Evolutionary conservation across 2,113 vertebrate species (phyloP).

Genomic region (Misgurnus mizolepis): DNA sequence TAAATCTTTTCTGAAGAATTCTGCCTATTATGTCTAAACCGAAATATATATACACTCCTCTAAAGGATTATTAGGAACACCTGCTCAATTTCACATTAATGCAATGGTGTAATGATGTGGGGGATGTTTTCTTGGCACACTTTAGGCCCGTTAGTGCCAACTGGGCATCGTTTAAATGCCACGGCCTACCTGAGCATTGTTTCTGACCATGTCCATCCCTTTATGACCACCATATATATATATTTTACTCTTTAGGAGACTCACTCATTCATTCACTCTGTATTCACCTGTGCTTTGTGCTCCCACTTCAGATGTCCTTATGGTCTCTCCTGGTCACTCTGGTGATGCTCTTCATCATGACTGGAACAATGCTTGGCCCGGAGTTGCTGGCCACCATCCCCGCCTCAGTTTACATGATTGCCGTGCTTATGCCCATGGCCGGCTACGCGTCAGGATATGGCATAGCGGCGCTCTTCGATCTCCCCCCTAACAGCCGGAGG

Average conservation of each 20-base stretch:
- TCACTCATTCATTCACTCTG: too few relatives aligned
- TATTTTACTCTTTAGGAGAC: neutral
- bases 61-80: too few relatives aligned
- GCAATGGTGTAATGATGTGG: too few relatives aligned
- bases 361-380: constrained; percentile 91
- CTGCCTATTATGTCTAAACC: too few relatives aligned
- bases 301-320: constrained; percentile 83
- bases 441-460: constrained; percentile 91
- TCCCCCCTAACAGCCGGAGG: constrained; percentile 86
- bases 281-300: constrained; percentile 28
- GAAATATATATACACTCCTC: neutral
- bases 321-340: constrained; percentile 93
- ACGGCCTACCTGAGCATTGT: too few relatives aligned
- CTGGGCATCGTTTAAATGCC: too few relatives aligned
- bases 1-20: too few relatives aligned
- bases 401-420: constrained; percentile 86
- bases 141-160: too few relatives aligned
- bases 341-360: constrained; percentile 93
- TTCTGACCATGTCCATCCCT: too few relatives aligned
- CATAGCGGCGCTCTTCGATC: constrained; percentile 82
- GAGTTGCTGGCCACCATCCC: constrained; percentile 89
- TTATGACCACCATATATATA: too few relatives aligned
- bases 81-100: too few relatives aligned
- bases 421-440: constrained; percentile 88
- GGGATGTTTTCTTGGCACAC: too few relatives aligned